phyloP scores from a whole-genome alignment of 2,888 invertebrate genomes.

The Listrodromus nycthemerus region DNA sequence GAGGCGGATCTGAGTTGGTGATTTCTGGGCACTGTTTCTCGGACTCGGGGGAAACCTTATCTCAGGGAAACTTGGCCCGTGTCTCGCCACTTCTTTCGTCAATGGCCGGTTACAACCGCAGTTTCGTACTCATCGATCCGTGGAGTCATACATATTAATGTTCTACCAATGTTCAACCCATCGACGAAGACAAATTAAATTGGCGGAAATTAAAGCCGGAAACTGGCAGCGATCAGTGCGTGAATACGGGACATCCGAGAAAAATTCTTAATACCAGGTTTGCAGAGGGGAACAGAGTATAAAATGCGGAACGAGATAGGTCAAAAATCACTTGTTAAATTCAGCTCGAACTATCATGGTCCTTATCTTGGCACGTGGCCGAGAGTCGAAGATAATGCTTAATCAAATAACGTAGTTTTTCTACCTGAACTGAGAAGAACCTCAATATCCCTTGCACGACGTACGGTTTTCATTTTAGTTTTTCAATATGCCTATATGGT shows the following conservation, averaged over 20 bases:
- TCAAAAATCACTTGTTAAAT: too few species aligned
- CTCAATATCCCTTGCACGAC: too few species aligned
- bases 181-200: background rate
- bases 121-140: constrained; percentile 37
- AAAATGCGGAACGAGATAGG: too few species aligned
- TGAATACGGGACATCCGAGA: background rate
- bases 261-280: background rate
- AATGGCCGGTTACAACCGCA: background rate
- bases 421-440: too few species aligned
- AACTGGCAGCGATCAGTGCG: background rate
- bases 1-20: constrained; percentile 71
- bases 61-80: constrained; percentile 38
- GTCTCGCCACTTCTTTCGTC: background rate
- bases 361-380: too few species aligned
- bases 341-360: too few species aligned
- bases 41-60: constrained; percentile 54
- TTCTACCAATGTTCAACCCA: background rate
- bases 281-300: too few species aligned
- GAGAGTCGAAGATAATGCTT: too few species aligned
- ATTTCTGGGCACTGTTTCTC: constrained; percentile 59
- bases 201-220: background rate
- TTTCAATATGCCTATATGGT: too few species aligned
- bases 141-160: constrained; percentile 45
- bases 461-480: too few species aligned
- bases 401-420: too few species aligned